phyloP scores from a whole-genome alignment of 2,113 vertebrate species.

The Sialia sialis region DNA sequence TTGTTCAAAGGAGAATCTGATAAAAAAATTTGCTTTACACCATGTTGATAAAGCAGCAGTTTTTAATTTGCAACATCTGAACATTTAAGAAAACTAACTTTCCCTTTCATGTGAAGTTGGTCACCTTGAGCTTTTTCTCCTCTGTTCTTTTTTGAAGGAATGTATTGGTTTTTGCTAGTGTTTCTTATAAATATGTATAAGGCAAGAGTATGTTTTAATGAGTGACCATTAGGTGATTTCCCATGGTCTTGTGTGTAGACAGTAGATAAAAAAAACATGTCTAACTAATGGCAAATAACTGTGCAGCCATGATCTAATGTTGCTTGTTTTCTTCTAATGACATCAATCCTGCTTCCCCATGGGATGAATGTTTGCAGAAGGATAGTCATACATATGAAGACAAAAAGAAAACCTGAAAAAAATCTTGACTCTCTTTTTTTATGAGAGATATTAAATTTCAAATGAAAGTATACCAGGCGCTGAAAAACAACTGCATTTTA shows the following conservation, averaged over 20 bases:
- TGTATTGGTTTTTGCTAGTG: background rate
- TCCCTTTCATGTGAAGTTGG: slow-evolving; percentile 7
- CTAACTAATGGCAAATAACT: background rate
- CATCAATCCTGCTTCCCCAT: background rate
- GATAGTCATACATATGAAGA: background rate
- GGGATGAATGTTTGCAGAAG: background rate
- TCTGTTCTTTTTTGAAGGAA: background rate
- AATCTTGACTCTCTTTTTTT: background rate
- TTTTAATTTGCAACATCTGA: slow-evolving; percentile 22
- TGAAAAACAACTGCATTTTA: background rate
- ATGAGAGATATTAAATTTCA: background rate
- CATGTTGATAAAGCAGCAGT: background rate
- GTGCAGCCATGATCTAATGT: background rate
- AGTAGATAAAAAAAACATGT: background rate
- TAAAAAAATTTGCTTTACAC: background rate
- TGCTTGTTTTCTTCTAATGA: background rate
- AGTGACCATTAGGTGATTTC: slow-evolving; percentile 19
- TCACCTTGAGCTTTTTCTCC: background rate
- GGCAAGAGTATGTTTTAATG: slow-evolving; percentile 39
- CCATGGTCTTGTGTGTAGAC: background rate
- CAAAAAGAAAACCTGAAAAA: background rate
- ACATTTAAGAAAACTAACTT: background rate
- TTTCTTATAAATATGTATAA: slow-evolving; percentile 30
- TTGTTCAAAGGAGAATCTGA: slow-evolving; percentile 18
- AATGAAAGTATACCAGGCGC: background rate